Percentiles rank a stretch among this genome's conserved stretches.
Evolutionary conservation across 2,888 invertebrate genomes (phyloP).

Genomic region (Labia minor): DNA sequence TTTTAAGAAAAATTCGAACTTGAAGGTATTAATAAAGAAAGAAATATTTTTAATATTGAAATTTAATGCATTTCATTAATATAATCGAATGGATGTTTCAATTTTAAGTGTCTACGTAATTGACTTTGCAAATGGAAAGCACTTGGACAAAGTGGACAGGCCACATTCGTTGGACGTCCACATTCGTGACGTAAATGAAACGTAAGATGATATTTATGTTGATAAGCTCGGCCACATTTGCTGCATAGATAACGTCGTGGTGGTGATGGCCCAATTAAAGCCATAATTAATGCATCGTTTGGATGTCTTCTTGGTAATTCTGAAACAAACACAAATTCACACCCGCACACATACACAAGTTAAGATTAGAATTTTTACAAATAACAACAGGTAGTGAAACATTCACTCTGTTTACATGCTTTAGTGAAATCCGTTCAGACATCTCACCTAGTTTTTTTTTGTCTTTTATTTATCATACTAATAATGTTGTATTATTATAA

Average conservation of each 20-base stretch:
- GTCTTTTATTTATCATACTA: no score
- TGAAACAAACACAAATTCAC: neutral
- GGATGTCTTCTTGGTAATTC: neutral
- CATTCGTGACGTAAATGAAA: slow-evolving; percentile 7
- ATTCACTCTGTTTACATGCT: no score
- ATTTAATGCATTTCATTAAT: neutral
- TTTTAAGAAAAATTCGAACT: no score
- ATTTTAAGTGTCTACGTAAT: neutral
- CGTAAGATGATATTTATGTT: neutral
- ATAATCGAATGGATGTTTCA: neutral
- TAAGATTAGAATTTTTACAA: neutral
- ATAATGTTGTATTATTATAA: no score
- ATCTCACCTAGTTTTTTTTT: no score
- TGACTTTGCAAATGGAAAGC: neutral
- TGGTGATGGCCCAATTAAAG: neutral
- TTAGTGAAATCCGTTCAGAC: no score
- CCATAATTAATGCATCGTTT: neutral
- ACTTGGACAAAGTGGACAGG: neutral
- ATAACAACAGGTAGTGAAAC: no score
- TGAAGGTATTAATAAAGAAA: no score
- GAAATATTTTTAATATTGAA: no score
- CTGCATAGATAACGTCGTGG: neutral
- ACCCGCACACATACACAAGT: neutral
- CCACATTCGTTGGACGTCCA: neutral
- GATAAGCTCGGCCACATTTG: neutral